Evolutionary conservation across 2,797 vertebrate species (phyloP), one percentile per base, ranked within the genome.

Genomic region (Trematocara caparti): DNA sequence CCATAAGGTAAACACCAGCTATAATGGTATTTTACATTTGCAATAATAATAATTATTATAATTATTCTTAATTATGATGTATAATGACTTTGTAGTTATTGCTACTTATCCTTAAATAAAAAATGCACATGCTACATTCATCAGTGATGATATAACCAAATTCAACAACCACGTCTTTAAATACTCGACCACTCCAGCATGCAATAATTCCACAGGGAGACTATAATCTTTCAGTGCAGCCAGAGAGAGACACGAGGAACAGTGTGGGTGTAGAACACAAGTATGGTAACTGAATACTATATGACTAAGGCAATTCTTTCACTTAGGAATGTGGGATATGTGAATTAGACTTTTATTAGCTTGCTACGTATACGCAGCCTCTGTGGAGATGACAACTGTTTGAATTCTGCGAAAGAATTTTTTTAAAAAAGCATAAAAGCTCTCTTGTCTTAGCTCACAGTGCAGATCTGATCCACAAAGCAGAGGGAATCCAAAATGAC

Each of bases 401-500:
- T 87, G 86, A 88, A 87, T 86, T 83, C 34, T 59, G 71, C 59
- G 57, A 78, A 73, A 88, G 1, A 69, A 2, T 34, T n/a, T 59
- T 32, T 12, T 2, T 0, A 0, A 6, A 15, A 66, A 66, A 90
- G 76, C 77, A 71, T 64, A 62, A 76, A 76, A 73, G 69, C 50
- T 75, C 85, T 90, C 86, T 84, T 81, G 76, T 84, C 90, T 92
- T 59, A 77, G 64, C 81, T 71, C n/a, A 13, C 75, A 80, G 82
- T 15, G 69, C 49, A 81, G 78, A 83, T 55, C 36, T 83, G 82
- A 40, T 74, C 51, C 72, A 82, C 80, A 84, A 82, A 86, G 57
- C 77, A 71, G 57, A 53, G 48, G 88, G 82, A 92, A 91, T 84
- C 83, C 84, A 76, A 78, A 38, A 15, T 64, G 30, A 87, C 83